A percentile compares a stretch with the other conserved stretches of the same genome.
phyloP scores from a whole-genome alignment of 2,797 vertebrate species.

The Gastrophryne carolinensis region DNA sequence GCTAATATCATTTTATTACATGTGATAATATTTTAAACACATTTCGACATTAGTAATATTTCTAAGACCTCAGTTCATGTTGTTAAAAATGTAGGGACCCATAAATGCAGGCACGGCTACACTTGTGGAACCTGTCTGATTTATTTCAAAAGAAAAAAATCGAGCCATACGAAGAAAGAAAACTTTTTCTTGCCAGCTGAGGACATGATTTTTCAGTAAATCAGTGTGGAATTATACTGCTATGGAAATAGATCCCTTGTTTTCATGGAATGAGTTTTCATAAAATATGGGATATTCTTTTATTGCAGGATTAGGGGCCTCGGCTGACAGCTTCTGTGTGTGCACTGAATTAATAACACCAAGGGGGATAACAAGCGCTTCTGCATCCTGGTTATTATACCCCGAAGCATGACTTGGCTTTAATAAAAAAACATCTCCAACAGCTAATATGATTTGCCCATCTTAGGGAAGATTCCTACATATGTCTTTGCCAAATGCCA shows the following conservation, averaged over 20 bases:
- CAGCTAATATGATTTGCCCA: conserved; percentile 7
- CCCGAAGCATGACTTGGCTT: conserved; percentile 26
- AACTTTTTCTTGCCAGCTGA: background rate
- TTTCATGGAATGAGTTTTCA: conserved; percentile 59
- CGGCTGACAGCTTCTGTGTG: conserved; percentile 19
- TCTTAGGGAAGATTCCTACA: background rate
- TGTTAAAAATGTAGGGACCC: too few relatives aligned
- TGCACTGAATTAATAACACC: background rate
- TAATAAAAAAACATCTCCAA: background rate
- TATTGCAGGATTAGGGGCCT: conserved; percentile 42
- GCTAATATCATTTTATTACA: too few relatives aligned
- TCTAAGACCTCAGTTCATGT: too few relatives aligned
- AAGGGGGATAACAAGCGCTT: background rate
- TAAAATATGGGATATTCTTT: conserved; percentile 68
- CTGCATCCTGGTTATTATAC: conserved; percentile 12
- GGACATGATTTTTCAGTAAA: conserved; percentile 66
- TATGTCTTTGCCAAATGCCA: conserved; percentile 30
- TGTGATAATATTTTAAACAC: too few relatives aligned
- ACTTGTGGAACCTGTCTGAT: too few relatives aligned
- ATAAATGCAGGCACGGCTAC: too few relatives aligned
- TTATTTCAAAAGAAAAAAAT: too few relatives aligned
- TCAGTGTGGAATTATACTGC: conserved; percentile 67
- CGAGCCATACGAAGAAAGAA: too few relatives aligned
- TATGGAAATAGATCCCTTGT: conserved; percentile 55
- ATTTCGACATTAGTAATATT: too few relatives aligned